phyloP scores from a whole-genome alignment of 2,113 vertebrate genomes.

The Crotalus helleri region DNA sequence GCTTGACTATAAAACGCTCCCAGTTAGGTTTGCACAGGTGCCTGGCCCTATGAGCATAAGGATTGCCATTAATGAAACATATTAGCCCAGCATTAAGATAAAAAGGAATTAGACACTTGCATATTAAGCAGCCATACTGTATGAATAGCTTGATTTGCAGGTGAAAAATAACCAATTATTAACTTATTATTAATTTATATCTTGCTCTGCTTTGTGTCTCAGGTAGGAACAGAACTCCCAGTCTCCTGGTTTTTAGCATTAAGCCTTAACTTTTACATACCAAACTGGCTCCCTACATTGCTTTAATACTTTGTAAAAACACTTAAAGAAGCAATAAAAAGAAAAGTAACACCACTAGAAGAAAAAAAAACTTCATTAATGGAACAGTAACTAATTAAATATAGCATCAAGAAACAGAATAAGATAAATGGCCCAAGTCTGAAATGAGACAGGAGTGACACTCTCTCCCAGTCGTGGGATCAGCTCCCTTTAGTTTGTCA shows the following conservation, averaged over 20 bases:
- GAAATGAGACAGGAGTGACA: neutral
- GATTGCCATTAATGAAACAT: neutral
- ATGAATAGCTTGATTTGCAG: neutral
- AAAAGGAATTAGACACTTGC: neutral
- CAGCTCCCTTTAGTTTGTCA: neutral
- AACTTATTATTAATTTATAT: neutral
- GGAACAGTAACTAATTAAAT: neutral
- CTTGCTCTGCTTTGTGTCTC: neutral
- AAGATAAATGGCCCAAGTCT: neutral
- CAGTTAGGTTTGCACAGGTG: neutral
- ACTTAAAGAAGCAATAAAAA: neutral
- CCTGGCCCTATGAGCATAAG: neutral
- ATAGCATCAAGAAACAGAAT: neutral
- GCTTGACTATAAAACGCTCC: neutral
- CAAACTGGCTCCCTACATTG: neutral
- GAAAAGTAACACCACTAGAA: neutral
- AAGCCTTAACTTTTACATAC: neutral
- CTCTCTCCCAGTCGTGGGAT: neutral
- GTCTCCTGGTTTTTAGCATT: neutral
- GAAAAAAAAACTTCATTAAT: neutral
- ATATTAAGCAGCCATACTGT: neutral
- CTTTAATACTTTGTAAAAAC: neutral
- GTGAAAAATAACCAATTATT: neutral
- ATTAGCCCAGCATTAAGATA: neutral
- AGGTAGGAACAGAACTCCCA: neutral